Base-by-base conservation (phyloP, 2,797 vertebrate genomes). In the Notolepis coatsorum region DNA sequence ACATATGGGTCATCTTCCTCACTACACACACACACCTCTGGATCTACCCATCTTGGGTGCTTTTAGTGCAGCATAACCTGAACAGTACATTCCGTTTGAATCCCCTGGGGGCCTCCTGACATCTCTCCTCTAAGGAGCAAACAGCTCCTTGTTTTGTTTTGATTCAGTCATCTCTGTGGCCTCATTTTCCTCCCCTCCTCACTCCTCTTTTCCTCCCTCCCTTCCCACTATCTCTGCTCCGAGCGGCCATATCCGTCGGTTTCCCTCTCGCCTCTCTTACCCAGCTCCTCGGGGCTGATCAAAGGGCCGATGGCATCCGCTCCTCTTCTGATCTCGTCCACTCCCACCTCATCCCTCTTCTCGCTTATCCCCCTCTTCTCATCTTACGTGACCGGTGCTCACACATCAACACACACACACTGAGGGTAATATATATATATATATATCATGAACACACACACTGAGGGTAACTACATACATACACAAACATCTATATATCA, bases 171-270 rank as follows among this genome's bases (percentile, higher is more conserved):
- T 33, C 39, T 58, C 38, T 45, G 63, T 42, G 58, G 53, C 65
- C 49, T 38, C 35, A 13, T 66, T 72, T 59, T 55, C 45, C 37
- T 33, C 7, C 20, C 43, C 46, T 45, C 58, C 55, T 67, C 35
- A 62, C 51, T 57, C 39, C 61, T 65, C 50, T 49, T 61, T 47
- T 64, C 47, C 57, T 61, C 47, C 64, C 69, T 71, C 70, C 71
- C 63, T 30, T 78, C 78, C 80, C 73, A 79, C 76, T 73, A 71
- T 81, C 84, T 73, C 81, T 83, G 60, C 71, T 76, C 43, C 54
- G 62, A 83, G 88, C 81, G 84, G 84, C 88, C 86, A 88, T 88
- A 77, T 82, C 81, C 65, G 71, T 76, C 60, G 52, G 50, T 20
- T 46, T 68, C 3, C 13, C 23, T 57, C 69, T 51, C n/a, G n/a